Conservation (phyloP, 2,797 vertebrate species). For the Rhadinocentrus ornatus region DNA sequence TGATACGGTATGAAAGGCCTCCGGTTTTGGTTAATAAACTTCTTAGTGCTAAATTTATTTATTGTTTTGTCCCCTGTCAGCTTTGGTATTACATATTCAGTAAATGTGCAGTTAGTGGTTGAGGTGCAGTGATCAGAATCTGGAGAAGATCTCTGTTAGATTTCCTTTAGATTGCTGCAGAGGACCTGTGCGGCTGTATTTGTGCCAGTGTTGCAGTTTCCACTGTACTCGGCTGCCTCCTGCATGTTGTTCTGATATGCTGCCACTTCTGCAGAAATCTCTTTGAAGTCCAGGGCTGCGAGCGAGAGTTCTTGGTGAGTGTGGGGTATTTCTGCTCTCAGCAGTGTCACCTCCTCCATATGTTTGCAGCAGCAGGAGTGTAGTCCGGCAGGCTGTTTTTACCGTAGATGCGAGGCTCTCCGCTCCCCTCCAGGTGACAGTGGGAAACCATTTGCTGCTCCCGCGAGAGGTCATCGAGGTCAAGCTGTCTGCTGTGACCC, state of each 20-base stretch:
- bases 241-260: conserved; percentile 30
- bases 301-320: conserved; percentile 35
- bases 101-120: conserved; percentile 7
- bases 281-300: conserved; percentile 30
- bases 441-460: conserved; percentile 66
- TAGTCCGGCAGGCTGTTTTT: conserved; percentile 29
- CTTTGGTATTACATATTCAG: not conserved
- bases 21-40: not conserved
- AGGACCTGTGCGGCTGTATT: conserved; percentile 28
- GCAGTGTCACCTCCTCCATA: conserved; percentile 65
- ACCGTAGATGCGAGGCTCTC: conserved; percentile 33
- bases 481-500: conserved; percentile 64
- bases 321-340: conserved; percentile 49
- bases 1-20: not conserved
- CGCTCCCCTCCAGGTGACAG: conserved; percentile 65
- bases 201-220: conserved; percentile 59
- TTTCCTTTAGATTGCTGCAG: conserved; percentile 37
- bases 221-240: conserved; percentile 23
- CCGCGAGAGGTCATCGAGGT: conserved; percentile 67
- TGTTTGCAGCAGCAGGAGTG: conserved; percentile 60
- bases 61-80: conserved; percentile 6
- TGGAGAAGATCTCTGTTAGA: conserved; percentile 22
- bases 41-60: conserved; percentile 1
- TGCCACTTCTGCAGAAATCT: conserved; percentile 32
- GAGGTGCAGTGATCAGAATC: conserved; percentile 15